These are phyloP conservation scores for Pipistrellus pipistrellus DNA, from an alignment of 2,797 vertebrate genomes.

Conservation along the genomic window DNA sequence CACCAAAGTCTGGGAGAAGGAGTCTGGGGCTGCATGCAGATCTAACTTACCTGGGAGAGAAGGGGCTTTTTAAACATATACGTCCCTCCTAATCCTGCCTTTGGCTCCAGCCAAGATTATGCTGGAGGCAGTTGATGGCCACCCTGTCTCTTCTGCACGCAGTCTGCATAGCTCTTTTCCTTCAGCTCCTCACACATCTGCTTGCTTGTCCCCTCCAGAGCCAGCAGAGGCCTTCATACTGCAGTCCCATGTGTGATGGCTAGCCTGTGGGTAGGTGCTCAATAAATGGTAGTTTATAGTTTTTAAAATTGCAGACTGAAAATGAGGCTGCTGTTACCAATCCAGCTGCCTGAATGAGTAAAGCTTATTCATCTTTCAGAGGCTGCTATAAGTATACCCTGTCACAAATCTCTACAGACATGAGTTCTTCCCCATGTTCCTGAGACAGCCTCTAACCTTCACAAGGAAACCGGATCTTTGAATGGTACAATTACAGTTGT, in stretches of 20 bases:
- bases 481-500: background rate
- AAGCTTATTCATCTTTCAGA: background rate
- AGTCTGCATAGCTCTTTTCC: too few relatives aligned
- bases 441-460: background rate
- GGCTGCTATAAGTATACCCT: background rate
- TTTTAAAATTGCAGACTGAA: constrained; percentile 18
- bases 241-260: background rate
- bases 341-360: background rate
- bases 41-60: background rate
- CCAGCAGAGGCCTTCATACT: background rate
- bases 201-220: background rate
- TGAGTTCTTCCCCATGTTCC: background rate
- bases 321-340: background rate
- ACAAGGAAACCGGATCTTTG: background rate
- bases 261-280: background rate
- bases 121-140: background rate
- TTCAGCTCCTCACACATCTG: background rate
- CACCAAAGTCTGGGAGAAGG: background rate
- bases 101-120: background rate
- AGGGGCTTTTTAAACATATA: background rate
- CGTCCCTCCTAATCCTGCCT: background rate
- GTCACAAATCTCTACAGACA: background rate
- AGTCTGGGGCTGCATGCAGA: background rate
- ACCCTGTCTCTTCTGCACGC: background rate
- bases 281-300: background rate